Base-by-base conservation (phyloP, 2,888 invertebrate genomes). In the Opisthograptis luteolata region DNA sequence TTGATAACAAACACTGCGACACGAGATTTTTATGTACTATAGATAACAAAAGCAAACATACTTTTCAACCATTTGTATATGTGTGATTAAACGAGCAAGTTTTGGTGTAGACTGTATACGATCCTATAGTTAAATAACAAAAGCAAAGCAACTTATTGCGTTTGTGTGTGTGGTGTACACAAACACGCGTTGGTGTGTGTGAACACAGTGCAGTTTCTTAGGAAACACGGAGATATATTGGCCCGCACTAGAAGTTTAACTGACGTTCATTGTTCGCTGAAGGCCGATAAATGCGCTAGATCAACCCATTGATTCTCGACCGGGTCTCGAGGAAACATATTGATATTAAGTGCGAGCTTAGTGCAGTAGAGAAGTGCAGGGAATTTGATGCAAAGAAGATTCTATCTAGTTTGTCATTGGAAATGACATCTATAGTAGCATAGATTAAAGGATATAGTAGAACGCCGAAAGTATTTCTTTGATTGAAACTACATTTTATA, bases 231-330 rank as follows among this genome's bases (percentile, higher is more conserved):
- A 54, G 58, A 64, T 56, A 53, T 39, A 62, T 55, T 34, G 32
- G 32, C 35, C 37, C 44, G 25, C 47, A 53, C 58, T 49, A 44
- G 44, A 37, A 31, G 36, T 64, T 64, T 64, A 64, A 68, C 58
- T 60, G 73, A 60, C 64, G 20, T 59, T 62, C 52, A 70, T 56
- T 63, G 58, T 52, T 64, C 70, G 53, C 71, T 35, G 40, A 41
- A 61, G 69, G 60, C 60, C 64, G 43, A 68, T 69, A 65, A 68
- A 56, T 68, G 63, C 57, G 56, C 56, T 40, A 64, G 68, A 70
- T 66, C 62, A 69, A 64, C 53, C 58, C 56, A 69, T 69, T 63
- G 64, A 61, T 62, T 68, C 55, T 48, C 32, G 39, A 34, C 37
- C 25, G 13, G 30, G 39, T 37, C 46, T 44, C 28, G n/a, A 24